phyloP scores from a whole-genome alignment of 2,888 invertebrate genomes.

The Tenthredo distinguenda region DNA sequence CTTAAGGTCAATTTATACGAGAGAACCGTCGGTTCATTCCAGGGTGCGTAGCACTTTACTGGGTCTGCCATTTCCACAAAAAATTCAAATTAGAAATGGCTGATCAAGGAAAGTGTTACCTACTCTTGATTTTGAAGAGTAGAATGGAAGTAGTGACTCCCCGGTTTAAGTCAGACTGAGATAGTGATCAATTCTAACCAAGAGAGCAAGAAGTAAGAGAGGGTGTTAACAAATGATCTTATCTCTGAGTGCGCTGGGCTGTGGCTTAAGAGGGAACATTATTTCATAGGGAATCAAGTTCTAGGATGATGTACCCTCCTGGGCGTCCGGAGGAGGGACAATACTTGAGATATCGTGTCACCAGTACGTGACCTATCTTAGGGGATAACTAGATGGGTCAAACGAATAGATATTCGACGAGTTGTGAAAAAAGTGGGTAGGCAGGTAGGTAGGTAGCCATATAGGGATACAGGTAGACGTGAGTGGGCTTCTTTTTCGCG shows the following conservation, averaged over 20 bases:
- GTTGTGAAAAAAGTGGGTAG: conserved; percentile 5
- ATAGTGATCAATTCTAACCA: background rate
- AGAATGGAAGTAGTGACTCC: background rate
- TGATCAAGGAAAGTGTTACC: background rate
- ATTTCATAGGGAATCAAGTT: conserved; percentile 23
- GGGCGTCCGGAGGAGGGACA: background rate
- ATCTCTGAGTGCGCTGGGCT: conserved; percentile 27
- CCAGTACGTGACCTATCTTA: conserved; percentile 23
- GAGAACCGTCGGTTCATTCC: background rate
- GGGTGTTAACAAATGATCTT: conserved; percentile 38
- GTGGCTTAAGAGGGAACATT: conserved; percentile 26
- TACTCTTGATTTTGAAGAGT: background rate
- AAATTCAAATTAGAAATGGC: background rate
- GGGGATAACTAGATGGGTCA: conserved; percentile 39
- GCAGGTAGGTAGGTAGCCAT: background rate
- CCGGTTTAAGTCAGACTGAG: background rate
- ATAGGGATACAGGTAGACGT: background rate
- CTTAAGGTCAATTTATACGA: background rate
- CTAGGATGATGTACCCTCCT: conserved; percentile 14
- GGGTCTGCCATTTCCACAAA: background rate
- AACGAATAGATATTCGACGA: conserved; percentile 41
- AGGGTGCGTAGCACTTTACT: background rate
- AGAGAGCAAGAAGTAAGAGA: background rate
- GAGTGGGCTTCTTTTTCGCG: background rate
- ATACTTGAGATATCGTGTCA: conserved; percentile 20